Evolutionary conservation across 1,140 invertebrate genomes (phyloP), one percentile per base, ranked within the genome.

Genomic region (Bombyx mandarina): DNA sequence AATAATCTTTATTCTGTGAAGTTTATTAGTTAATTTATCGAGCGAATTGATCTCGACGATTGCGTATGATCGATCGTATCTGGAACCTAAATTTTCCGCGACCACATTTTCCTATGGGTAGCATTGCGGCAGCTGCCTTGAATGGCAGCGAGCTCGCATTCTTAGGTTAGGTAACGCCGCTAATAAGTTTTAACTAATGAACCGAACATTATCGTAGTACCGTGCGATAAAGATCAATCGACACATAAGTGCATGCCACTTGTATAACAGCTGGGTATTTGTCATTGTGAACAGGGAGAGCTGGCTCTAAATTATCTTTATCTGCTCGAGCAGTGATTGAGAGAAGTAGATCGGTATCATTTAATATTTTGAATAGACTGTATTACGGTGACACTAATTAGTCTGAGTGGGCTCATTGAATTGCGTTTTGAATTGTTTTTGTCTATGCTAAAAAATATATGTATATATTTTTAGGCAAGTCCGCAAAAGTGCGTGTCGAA

Each of bases 251-350:
- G 59, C 60, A 59, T 62, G 55, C 52, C 22, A 45, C 8, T 62
- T 62, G 60, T 60, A 66, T 62, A 60, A 60, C 58, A 18, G 48
- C 51, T 55, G 45, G 45, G 60, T 55, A 53, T 60, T 45, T 58
- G 55, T 61, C 59, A 56, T 53, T 60, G 26, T 61, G 43, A 10
- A 6, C 46, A 56, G 26, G 10, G 26, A 43, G 8, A 10, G 44
- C 44, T 43, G 46, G 50, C 42, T 10, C 52, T 43, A n/a, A 42
- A 12, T 56, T 46, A 54, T 45, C 26, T 54, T 12, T 54, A 54
- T 46, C 50, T 22, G n/a, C 35, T 45, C 12, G n/a, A 53, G 43
- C 52, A 43, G 35, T 22, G 35, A 44, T 53, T 53, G 44, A 35
- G 44, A 47, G 43, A n/a, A 26, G 43, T n/a, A 51, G 52, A 53